phyloP scores from a whole-genome alignment of 2,888 invertebrate species.

The Eristalis pertinax region DNA sequence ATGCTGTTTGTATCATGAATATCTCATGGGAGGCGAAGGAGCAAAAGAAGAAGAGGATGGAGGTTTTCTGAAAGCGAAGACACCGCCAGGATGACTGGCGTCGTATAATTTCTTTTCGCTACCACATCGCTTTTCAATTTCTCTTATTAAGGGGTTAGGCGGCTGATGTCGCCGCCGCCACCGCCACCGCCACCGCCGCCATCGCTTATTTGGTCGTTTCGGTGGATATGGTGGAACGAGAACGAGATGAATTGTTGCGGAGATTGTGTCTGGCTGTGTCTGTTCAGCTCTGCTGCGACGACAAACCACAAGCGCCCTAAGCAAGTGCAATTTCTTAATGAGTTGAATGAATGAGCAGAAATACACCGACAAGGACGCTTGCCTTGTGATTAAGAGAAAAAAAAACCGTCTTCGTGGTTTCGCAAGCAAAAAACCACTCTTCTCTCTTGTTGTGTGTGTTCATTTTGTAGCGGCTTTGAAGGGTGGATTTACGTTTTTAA shows the following conservation, averaged over 20 bases:
- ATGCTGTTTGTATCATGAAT: conserved; percentile 12
- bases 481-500: neutral
- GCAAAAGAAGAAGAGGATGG: neutral
- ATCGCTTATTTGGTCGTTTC: neutral
- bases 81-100: conserved; percentile 70
- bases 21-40: neutral
- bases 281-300: conserved; percentile 6
- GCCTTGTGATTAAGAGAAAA: neutral
- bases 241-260: conserved; percentile 53
- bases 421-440: neutral
- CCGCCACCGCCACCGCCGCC: no score
- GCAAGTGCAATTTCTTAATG: conserved; percentile 62
- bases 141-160: conserved; percentile 34
- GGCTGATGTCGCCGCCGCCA: neutral
- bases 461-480: neutral
- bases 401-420: conserved; percentile 5
- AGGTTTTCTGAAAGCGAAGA: conserved; percentile 35
- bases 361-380: conserved; percentile 29
- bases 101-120: conserved; percentile 61
- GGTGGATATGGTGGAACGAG: conserved; percentile 20
- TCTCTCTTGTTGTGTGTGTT: neutral
- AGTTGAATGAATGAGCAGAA: conserved; percentile 45
- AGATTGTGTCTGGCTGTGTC: conserved; percentile 29
- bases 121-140: conserved; percentile 65
- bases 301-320: neutral